Evolutionary conservation across 2,113 vertebrate species (phyloP).

Genomic region (Varanus salvator): DNA sequence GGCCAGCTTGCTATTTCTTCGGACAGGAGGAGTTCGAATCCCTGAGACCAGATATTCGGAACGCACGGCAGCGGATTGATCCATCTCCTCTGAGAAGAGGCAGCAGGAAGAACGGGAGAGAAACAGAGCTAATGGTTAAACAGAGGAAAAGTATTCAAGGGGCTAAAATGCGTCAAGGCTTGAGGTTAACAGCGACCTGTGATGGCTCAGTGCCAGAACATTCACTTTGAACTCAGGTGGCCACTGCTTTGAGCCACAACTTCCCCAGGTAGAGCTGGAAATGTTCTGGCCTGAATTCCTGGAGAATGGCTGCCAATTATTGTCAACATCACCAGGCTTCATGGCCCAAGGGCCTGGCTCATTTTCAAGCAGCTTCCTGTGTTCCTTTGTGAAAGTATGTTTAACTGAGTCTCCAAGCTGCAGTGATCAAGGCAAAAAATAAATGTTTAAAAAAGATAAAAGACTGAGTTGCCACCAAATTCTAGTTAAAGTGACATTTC

Average conservation of each 20-base stretch:
- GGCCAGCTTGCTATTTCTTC: slow-evolving; percentile 94
- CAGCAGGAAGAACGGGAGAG: neutral
- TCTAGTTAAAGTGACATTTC: neutral
- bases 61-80: slow-evolving; percentile 86
- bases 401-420: neutral
- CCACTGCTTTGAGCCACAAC: no score
- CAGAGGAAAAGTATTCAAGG: neutral
- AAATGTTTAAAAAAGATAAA: no score
- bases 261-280: no score
- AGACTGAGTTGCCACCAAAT: neutral
- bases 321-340: no score
- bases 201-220: no score
- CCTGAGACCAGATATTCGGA: slow-evolving; percentile 91
- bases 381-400: neutral
- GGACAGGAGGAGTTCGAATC: slow-evolving; percentile 90
- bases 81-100: slow-evolving; percentile 87
- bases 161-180: neutral
- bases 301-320: no score
- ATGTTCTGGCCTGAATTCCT: no score
- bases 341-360: no score
- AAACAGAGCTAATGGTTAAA: neutral
- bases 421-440: neutral
- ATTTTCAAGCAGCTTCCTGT: no score
- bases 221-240: no score
- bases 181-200: neutral